Conservation (phyloP, 2,888 invertebrate species). For the Athrips mouffetella region DNA sequence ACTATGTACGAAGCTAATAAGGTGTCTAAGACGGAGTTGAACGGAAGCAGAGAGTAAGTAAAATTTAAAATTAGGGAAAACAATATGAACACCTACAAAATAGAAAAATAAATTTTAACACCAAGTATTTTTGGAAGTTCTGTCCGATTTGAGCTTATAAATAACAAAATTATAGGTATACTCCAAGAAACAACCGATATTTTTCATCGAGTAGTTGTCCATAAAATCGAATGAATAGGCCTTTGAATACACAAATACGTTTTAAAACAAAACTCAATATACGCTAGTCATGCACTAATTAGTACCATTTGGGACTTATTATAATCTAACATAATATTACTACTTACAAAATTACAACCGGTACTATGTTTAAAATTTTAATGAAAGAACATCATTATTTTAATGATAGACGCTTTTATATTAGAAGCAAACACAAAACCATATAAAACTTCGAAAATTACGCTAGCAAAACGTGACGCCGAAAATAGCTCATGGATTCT, state of each 20-base stretch:
- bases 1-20: background rate
- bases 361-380: background rate
- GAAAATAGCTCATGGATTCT: too few relatives aligned
- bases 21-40: too few relatives aligned
- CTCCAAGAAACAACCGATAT: too few relatives aligned
- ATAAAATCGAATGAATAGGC: background rate
- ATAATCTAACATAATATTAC: conserved; percentile 8
- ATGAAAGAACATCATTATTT: conserved; percentile 12
- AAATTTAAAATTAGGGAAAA: too few relatives aligned
- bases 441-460: background rate
- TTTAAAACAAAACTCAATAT: conserved; percentile 11
- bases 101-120: too few relatives aligned
- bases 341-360: conserved; percentile 15
- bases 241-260: conserved; percentile 6
- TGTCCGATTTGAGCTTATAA: background rate
- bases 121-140: too few relatives aligned
- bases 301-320: conserved; percentile 11
- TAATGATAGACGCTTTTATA: conserved; percentile 7
- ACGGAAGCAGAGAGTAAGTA: too few relatives aligned
- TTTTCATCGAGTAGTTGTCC: too few relatives aligned
- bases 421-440: background rate
- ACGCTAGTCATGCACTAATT: conserved; percentile 20
- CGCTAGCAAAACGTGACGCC: background rate
- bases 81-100: too few relatives aligned
- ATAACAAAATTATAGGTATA: too few relatives aligned